Evolutionary conservation across 1,140 invertebrate genomes (phyloP).

Genomic region (Diuraphis noxia): DNA sequence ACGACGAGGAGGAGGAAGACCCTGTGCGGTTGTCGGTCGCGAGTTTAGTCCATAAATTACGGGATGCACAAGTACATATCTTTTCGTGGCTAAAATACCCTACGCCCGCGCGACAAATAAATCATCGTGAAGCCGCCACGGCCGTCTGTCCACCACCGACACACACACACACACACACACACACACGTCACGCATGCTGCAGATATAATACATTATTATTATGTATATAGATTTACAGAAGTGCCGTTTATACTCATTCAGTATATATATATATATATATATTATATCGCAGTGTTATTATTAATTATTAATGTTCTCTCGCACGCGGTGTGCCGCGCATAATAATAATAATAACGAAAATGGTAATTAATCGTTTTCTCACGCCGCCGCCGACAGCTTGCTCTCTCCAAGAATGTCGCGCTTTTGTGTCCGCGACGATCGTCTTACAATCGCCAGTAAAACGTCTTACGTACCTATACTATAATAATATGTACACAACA

Average conservation of each 20-base stretch:
- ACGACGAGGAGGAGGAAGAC: neutral
- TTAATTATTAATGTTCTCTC: slow-evolving; percentile 2
- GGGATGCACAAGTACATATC: neutral
- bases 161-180: neutral
- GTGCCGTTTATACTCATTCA: neutral
- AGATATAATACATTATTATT: neutral
- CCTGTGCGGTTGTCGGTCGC: neutral
- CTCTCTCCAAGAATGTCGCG: neutral
- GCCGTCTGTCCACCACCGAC: neutral
- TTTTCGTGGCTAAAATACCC: neutral
- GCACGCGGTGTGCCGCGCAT: neutral
- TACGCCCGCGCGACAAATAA: neutral
- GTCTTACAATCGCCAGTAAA: neutral
- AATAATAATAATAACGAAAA: neutral
- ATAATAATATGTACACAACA: too few relatives aligned
- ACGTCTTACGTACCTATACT: neutral
- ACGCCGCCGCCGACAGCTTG: neutral
- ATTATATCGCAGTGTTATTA: neutral
- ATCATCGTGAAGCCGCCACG: neutral
- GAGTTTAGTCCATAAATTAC: slow-evolving; percentile 38
- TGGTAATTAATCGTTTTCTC: slow-evolving; percentile 23
- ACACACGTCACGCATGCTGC: neutral
- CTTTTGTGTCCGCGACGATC: neutral
- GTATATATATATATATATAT: neutral
- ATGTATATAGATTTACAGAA: neutral